Percentiles rank a stretch among this genome's conserved stretches.
Evolutionary conservation across 1,140 invertebrate species (phyloP).

Genomic region (Drosophila nebulosa): DNA sequence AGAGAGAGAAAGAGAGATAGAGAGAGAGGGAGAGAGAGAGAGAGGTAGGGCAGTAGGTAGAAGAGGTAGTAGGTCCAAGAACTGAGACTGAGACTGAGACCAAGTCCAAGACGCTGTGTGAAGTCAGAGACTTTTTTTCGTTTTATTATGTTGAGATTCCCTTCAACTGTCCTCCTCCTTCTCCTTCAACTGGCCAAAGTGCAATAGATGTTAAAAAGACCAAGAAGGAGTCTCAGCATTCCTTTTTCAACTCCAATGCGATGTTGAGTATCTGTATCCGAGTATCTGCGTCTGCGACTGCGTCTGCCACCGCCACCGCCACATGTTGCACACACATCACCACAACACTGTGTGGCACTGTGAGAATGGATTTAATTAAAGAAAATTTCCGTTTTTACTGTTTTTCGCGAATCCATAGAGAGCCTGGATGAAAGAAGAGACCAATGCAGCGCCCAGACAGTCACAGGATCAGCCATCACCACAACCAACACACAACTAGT

Average conservation of each 20-base stretch:
- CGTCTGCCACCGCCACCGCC: slow-evolving; percentile 30
- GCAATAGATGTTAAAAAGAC: slow-evolving; percentile 43
- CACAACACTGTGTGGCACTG: slow-evolving; percentile 22
- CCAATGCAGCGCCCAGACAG: slow-evolving; percentile 68
- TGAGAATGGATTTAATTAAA: slow-evolving; percentile 79
- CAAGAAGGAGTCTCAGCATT: slow-evolving; percentile 19
- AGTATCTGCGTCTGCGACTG: slow-evolving; percentile 1
- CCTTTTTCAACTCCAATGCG: slow-evolving; percentile 31
- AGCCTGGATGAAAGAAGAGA: slow-evolving; percentile 25
- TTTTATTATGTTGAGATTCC: background rate
- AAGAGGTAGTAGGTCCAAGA: background rate
- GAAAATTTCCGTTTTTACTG: slow-evolving; percentile 46
- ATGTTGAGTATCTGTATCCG: background rate
- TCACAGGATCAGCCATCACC: slow-evolving; percentile 27
- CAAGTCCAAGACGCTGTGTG: slow-evolving; percentile 26
- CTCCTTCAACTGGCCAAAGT: slow-evolving; percentile 42
- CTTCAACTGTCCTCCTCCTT: slow-evolving; percentile 3
- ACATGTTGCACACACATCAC: slow-evolving; percentile 70
- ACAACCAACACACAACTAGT: slow-evolving; percentile 40
- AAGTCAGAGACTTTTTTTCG: slow-evolving; percentile 22
- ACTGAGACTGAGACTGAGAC: slow-evolving; percentile 4
- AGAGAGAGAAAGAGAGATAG: too few relatives aligned
- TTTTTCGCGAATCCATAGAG: slow-evolving; percentile 37
- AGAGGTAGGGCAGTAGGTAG: background rate
- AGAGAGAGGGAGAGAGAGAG: too few relatives aligned